phyloP scores from a whole-genome alignment of 2,113 vertebrate species.

The Halichoeres trimaculatus region DNA sequence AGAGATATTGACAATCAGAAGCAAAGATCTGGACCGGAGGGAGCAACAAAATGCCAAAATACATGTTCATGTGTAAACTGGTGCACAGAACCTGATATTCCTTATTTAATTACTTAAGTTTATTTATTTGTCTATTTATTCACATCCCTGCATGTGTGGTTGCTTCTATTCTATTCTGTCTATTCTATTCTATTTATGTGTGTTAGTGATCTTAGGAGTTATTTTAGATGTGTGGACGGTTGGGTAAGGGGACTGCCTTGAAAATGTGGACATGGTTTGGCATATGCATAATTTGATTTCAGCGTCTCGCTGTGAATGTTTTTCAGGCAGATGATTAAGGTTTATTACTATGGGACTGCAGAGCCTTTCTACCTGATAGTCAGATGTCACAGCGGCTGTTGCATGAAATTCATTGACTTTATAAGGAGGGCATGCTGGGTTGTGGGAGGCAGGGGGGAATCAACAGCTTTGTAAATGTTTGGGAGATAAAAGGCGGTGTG shows the following conservation, averaged over 20 bases:
- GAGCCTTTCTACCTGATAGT: slow-evolving; percentile 58
- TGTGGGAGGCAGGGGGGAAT: slow-evolving; percentile 55
- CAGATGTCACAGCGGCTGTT: slow-evolving; percentile 66
- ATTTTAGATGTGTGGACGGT: slow-evolving; percentile 5
- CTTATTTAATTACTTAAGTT: too few relatives aligned
- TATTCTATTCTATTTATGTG: background rate
- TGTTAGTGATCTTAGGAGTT: slow-evolving; percentile 21
- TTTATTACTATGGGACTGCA: slow-evolving; percentile 65
- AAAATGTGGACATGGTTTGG: slow-evolving; percentile 34
- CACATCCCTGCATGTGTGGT: background rate
- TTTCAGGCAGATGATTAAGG: slow-evolving; percentile 67
- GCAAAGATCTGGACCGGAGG: too few relatives aligned
- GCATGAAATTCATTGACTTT: slow-evolving; percentile 75
- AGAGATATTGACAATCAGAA: too few relatives aligned
- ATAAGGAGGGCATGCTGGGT: slow-evolving; percentile 67
- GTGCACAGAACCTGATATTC: too few relatives aligned
- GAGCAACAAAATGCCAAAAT: too few relatives aligned
- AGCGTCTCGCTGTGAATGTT: slow-evolving; percentile 59
- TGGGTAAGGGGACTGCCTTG: background rate
- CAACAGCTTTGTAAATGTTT: slow-evolving; percentile 66
- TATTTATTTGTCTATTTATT: too few relatives aligned
- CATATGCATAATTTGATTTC: slow-evolving; percentile 30
- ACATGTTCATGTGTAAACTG: too few relatives aligned
- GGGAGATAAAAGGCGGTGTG: slow-evolving; percentile 55
- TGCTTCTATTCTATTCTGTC: background rate